phyloP scores from a whole-genome alignment of 2,113 vertebrate genomes.

The Azemiops feae region DNA sequence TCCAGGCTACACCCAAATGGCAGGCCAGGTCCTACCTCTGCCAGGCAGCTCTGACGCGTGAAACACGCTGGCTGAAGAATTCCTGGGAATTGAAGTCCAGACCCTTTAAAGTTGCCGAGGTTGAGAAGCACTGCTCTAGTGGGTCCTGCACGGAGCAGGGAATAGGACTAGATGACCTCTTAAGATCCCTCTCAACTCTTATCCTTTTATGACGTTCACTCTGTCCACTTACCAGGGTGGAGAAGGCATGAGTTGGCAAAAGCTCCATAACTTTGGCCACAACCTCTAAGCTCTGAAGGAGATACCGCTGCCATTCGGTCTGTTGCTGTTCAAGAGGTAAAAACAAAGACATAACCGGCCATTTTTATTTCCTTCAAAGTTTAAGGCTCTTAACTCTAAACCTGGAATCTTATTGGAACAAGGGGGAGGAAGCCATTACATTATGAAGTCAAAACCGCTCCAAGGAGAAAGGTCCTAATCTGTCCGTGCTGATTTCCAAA shows the following conservation, averaged over 20 bases:
- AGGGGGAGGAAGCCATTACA: too few species aligned
- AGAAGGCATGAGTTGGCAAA: conserved; percentile 93
- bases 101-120: too few species aligned
- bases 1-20: background rate
- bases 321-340: conserved; percentile 80
- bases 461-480: background rate
- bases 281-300: conserved; percentile 97
- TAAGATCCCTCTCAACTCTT: background rate
- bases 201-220: background rate
- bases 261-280: conserved; percentile 99
- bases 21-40: too few species aligned
- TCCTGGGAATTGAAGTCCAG: too few species aligned
- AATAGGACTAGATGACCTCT: background rate
- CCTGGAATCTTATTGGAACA: background rate
- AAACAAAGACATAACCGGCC: conserved; percentile 40
- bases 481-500: background rate
- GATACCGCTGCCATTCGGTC: conserved; percentile 97
- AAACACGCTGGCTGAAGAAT: too few species aligned
- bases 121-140: background rate
- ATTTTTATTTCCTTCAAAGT: conserved; percentile 2
- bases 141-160: background rate
- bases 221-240: conserved; percentile 80
- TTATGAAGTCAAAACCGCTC: background rate
- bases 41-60: background rate
- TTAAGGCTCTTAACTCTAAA: background rate